Evolutionary conservation across 92 coral and sea anemone species (phyloP), one percentile per base, ranked within the genome.

Genomic region (Phenganax stokvisi): DNA sequence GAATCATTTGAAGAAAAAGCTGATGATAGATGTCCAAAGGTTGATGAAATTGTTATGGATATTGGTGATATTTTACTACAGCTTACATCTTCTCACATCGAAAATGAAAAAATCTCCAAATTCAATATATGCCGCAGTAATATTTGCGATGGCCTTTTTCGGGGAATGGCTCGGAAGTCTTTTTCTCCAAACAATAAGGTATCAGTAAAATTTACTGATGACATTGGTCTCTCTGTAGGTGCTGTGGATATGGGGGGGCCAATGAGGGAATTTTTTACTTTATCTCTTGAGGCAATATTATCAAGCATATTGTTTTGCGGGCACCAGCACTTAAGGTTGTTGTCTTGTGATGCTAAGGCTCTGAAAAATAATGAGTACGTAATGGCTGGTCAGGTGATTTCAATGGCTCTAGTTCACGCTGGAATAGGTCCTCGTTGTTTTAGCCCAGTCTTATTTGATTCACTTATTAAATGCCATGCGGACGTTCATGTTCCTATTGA

Each of bases 61-160:
- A 59, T 59, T 59, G 12, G 64, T 59, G 64, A 59, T 12, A 59
- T 1, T 37, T 37, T 37, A 59, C 15, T 4, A 59, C 64, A 59
- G 64, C 64, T 59, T 13, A 0, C 17, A 25, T 37, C 47, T 37
- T 1, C 47, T 4, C 47, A 37, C 47, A 37, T 37, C 47, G 47
- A 37, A 37, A 37, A 37, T 37, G 47, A 37, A 37, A 37, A 37
- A 37, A 37, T 37, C 47, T 37, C 47, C 47, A 37, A 37, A 37
- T 37, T 37, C 47, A 37, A 37, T 37, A 37, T 37, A 37, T 82
- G 90, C 27, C 86, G 92, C 71, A 87, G 84, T 77, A 84, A 73
- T 78, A 75, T 89, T 55, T 89, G 92, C 87, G 93, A 88, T 81
- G 93, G 93, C 56, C 85, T 88, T 56, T 83, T 85, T 79, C 83